Evolutionary conservation across 2,797 vertebrate genomes (phyloP).

Genomic region (Ptychadena robeensis): DNA sequence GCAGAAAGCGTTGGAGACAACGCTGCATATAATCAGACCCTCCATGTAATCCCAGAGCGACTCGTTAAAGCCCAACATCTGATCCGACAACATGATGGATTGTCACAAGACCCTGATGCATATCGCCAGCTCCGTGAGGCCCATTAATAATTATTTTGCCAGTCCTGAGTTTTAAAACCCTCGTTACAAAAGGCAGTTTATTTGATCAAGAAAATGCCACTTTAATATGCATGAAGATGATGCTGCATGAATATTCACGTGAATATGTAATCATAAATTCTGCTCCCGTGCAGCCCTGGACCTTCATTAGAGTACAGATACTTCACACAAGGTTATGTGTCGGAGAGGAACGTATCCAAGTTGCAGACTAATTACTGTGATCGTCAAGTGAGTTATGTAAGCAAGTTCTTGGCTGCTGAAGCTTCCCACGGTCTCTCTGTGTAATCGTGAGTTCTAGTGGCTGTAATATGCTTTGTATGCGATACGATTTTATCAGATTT

Average conservation of each 20-base stretch:
- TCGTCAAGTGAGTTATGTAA: conserved; percentile 3
- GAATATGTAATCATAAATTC: conserved; percentile 34
- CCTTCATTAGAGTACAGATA: conserved; percentile 26
- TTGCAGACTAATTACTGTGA: conserved; percentile 28
- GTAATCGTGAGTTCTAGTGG: background rate
- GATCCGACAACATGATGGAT: conserved; percentile 42
- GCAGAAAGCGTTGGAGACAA: background rate
- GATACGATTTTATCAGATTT: too few species aligned
- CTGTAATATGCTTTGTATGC: background rate
- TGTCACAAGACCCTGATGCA: conserved; percentile 10
- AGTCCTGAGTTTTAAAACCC: conserved; percentile 2
- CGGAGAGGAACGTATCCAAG: background rate
- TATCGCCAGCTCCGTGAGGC: background rate
- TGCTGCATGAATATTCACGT: conserved; percentile 45
- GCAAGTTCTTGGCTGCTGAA: background rate
- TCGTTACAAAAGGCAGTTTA: conserved; percentile 23
- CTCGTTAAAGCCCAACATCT: conserved; percentile 40
- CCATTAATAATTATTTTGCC: conserved; percentile 24
- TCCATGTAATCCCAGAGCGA: conserved; percentile 37
- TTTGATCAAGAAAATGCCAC: conserved; percentile 32
- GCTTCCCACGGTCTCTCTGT: background rate
- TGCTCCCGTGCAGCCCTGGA: background rate
- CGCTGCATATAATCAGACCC: conserved; percentile 11
- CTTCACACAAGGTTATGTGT: conserved; percentile 33
- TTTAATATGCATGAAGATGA: conserved; percentile 44